Conservation (phyloP, 1,140 invertebrate species). For the Zaprionus capensis region DNA sequence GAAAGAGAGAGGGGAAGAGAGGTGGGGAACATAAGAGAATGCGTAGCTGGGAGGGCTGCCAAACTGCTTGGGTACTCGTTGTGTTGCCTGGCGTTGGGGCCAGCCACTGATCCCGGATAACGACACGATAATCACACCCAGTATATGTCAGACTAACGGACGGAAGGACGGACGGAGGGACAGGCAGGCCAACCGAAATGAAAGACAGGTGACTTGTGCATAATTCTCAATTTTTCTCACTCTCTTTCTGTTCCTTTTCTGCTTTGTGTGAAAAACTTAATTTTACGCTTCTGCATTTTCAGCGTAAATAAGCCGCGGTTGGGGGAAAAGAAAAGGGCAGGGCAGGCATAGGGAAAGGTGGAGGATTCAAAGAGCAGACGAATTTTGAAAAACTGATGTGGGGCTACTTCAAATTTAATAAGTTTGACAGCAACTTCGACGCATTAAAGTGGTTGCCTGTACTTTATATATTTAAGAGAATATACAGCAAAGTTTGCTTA, state of each 20-base stretch:
- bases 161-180: slow-evolving; percentile 2
- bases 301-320: slow-evolving; percentile 38
- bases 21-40: background rate
- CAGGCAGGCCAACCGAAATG: slow-evolving; percentile 7
- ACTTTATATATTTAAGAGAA: background rate
- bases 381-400: slow-evolving; percentile 36
- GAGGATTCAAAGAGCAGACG: slow-evolving; percentile 3
- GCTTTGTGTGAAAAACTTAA: slow-evolving; percentile 65
- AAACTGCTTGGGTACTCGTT: slow-evolving; percentile 29
- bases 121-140: slow-evolving; percentile 79
- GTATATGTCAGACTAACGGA: slow-evolving; percentile 55
- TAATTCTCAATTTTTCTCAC: slow-evolving; percentile 62
- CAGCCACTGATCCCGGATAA: slow-evolving; percentile 79
- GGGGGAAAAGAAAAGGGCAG: background rate
- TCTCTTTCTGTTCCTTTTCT: slow-evolving; percentile 1
- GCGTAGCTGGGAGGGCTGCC: slow-evolving; percentile 22
- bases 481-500: background rate
- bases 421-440: slow-evolving; percentile 42
- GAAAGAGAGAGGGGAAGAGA: background rate
- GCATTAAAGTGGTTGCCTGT: background rate
- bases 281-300: slow-evolving; percentile 76
- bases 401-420: slow-evolving; percentile 54
- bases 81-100: slow-evolving; percentile 24
- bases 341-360: too few relatives aligned
- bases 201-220: slow-evolving; percentile 72